Evolutionary conservation across 2,113 vertebrate species (phyloP).

Genomic region (Chaenogobius annularis): DNA sequence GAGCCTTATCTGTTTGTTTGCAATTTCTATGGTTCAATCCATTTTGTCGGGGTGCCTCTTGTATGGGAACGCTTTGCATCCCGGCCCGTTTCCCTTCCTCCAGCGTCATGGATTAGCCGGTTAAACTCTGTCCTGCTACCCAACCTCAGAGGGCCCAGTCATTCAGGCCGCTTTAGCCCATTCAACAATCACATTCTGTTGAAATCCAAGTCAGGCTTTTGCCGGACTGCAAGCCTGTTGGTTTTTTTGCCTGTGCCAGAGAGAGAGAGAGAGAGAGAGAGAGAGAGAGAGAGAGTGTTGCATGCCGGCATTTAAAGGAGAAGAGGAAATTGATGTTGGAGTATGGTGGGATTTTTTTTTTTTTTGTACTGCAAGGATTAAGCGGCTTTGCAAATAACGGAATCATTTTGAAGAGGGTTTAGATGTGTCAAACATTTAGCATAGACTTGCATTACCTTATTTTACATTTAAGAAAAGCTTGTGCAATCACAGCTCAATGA

Average conservation of each 20-base stretch:
- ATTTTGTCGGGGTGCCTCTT: constrained; percentile 33
- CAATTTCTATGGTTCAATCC: constrained; percentile 31
- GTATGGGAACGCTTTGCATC: constrained; percentile 15
- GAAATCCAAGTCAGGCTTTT: constrained; percentile 58
- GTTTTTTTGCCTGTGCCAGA: constrained; percentile 25
- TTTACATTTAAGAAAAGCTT: too few species aligned
- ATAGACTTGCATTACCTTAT: too few species aligned
- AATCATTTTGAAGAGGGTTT: background rate
- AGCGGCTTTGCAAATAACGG: background rate
- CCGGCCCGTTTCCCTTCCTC: background rate
- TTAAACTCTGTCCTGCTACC: constrained; percentile 42
- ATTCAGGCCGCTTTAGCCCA: constrained; percentile 47
- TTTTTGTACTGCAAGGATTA: background rate
- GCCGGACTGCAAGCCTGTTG: constrained; percentile 17
- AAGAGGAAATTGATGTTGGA: constrained; percentile 20
- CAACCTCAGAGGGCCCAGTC: constrained; percentile 31
- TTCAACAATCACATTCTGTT: constrained; percentile 63
- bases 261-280: too few species aligned
- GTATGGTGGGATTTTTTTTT: background rate
- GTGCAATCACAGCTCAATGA: too few species aligned
- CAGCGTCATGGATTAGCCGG: constrained; percentile 48
- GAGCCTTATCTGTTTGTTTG: constrained; percentile 14
- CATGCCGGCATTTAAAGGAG: constrained; percentile 33
- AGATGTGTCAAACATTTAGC: too few species aligned
- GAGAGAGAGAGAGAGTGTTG: constrained; percentile 23